Percentiles rank a stretch among this genome's conserved stretches.
These are phyloP conservation scores for Porites rus DNA, from an alignment of 92 coral and sea anemone genomes.

Conservation along the genomic window DNA sequence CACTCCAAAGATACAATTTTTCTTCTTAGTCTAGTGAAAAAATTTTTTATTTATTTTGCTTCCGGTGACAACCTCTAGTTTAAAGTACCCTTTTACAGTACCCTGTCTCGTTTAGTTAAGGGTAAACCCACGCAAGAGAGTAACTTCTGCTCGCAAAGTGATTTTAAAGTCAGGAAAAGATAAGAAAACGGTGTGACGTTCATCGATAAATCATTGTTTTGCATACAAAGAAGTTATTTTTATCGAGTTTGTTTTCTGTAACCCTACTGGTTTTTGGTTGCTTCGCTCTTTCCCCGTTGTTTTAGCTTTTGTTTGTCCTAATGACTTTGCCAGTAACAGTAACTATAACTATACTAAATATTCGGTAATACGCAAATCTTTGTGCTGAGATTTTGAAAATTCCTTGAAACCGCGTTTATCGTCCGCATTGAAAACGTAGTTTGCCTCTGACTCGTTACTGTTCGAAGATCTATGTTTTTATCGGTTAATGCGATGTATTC, in stretches of 20 bases:
- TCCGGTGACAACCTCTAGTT: no score
- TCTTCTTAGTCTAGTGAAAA: no score
- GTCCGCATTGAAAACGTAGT: no score
- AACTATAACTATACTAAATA: not conserved
- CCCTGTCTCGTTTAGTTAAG: no score
- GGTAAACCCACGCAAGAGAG: no score
- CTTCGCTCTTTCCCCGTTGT: not conserved
- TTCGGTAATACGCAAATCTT: not conserved
- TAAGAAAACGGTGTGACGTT: not conserved
- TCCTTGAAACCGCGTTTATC: no score
- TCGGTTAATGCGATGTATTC: not conserved
- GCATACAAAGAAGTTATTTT: not conserved
- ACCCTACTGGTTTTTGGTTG: not conserved
- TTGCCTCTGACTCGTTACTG: no score
- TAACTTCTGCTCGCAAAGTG: no score
- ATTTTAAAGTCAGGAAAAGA: not conserved
- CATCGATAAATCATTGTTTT: not conserved
- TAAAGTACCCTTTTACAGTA: no score
- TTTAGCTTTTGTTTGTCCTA: not conserved
- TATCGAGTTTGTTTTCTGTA: slow-evolving; percentile 10
- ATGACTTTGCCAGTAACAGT: not conserved
- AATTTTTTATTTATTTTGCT: no score
- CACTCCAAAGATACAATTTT: no score
- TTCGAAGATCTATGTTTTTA: no score
- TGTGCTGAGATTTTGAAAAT: not conserved